Conservation (phyloP, 1,140 invertebrate species). For the Cyclargus thomasi region DNA sequence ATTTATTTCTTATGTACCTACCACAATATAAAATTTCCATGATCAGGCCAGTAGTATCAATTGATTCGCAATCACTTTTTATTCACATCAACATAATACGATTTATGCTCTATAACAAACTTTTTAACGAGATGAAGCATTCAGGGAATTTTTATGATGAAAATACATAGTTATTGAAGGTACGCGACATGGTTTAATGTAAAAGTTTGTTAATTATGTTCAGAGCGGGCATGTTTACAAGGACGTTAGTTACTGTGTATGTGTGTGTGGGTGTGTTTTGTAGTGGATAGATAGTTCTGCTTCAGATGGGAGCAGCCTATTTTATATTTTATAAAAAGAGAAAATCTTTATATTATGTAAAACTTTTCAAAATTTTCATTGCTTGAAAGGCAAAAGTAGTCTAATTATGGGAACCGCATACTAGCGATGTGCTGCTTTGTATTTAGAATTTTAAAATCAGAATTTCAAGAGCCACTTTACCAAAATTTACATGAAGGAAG, state of each 20-base stretch:
- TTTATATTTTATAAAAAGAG: no score
- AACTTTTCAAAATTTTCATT: no score
- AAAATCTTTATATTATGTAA: no score
- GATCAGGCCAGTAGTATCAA: neutral
- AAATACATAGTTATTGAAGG: constrained; percentile 1
- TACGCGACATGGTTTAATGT: constrained; percentile 8
- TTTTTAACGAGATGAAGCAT: constrained; percentile 11
- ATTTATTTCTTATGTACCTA: no score
- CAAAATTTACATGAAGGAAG: no score
- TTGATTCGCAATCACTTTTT: neutral
- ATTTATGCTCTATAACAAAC: constrained; percentile 12
- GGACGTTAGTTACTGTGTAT: neutral
- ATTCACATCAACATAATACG: constrained; percentile 2
- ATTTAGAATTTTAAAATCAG: no score
- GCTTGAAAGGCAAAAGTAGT: no score
- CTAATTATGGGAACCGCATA: no score
- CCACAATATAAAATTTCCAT: neutral
- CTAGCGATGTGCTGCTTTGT: no score
- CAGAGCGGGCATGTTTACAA: neutral
- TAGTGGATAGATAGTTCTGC: no score
- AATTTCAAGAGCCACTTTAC: no score
- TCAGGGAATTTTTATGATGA: constrained; percentile 1
- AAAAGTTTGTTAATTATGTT: constrained; percentile 15
- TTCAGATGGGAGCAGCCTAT: no score
- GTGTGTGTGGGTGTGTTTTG: neutral